Percentiles rank a stretch among this genome's conserved stretches.
phyloP scores from a whole-genome alignment of 2,888 invertebrate species.

The Scaptomyza parva region DNA sequence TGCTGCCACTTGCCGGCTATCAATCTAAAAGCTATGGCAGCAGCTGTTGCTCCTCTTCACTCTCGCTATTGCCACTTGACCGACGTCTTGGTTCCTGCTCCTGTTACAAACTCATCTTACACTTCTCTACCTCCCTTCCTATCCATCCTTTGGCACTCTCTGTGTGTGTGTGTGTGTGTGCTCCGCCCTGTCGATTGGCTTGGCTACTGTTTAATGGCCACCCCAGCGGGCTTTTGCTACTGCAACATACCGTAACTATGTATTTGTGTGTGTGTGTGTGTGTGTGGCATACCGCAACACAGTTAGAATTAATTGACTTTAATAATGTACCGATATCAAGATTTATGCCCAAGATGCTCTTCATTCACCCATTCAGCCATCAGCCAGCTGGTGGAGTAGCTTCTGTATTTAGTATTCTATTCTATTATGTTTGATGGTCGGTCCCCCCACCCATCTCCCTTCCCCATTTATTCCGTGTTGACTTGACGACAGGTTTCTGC shows the following conservation, averaged over 20 bases:
- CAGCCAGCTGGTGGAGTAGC: slow-evolving; percentile 23
- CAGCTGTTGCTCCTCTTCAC: neutral
- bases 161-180: neutral
- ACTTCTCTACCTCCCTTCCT: slow-evolving; percentile 1
- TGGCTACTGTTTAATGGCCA: slow-evolving; percentile 66
- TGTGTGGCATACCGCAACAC: slow-evolving; percentile 65
- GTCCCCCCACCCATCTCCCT: too few species aligned
- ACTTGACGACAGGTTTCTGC: slow-evolving; percentile 48
- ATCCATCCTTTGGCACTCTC: slow-evolving; percentile 14
- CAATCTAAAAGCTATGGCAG: neutral
- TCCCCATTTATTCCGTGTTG: too few species aligned
- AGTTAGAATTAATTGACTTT: slow-evolving; percentile 78
- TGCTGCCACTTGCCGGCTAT: neutral
- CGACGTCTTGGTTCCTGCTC: slow-evolving; percentile 41
- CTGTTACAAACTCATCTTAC: slow-evolving; percentile 2
- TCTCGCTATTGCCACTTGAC: slow-evolving; percentile 2
- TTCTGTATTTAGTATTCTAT: slow-evolving; percentile 13
- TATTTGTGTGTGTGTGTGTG: too few species aligned
- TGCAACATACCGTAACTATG: slow-evolving; percentile 20
- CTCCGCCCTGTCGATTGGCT: slow-evolving; percentile 33
- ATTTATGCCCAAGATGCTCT: slow-evolving; percentile 55
- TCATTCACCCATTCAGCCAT: too few species aligned
- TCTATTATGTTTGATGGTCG: slow-evolving; percentile 47
- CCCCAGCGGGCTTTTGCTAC: slow-evolving; percentile 43
- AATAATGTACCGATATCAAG: slow-evolving; percentile 77